A percentile compares a stretch with the other conserved stretches of the same genome.
Conservation (phyloP, 2,888 invertebrate genomes). For the Tetanocera ferruginea region DNA sequence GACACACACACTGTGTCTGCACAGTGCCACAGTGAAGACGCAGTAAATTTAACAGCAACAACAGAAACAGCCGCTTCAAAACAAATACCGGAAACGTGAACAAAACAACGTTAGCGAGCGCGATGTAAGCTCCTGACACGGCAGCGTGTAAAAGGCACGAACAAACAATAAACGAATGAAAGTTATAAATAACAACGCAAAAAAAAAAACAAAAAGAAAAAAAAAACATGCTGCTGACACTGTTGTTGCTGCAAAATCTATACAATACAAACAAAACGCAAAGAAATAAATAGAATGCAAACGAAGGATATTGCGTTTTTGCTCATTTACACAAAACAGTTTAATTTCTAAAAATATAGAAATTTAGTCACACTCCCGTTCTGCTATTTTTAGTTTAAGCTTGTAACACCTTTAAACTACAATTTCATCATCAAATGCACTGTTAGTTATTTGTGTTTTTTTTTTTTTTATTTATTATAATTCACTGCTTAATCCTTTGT, state of each 20-base stretch:
- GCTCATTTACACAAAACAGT: neutral
- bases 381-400: neutral
- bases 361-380: neutral
- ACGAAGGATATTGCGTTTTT: neutral
- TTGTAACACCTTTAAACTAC: neutral
- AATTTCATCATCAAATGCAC: neutral
- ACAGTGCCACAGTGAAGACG: neutral
- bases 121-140: neutral
- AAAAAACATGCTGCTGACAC: neutral
- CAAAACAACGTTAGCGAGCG: neutral
- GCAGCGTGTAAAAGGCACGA: neutral
- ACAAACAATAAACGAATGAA: neutral
- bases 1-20: neutral
- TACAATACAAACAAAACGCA: neutral
- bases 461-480: constrained; percentile 1
- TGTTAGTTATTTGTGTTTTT: neutral
- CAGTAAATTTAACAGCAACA: neutral
- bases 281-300: neutral
- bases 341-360: neutral
- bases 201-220: neutral
- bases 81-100: neutral
- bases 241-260: neutral
- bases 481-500: neutral
- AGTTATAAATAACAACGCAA: neutral
- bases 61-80: constrained; percentile 2